phyloP scores from a whole-genome alignment of 2,113 vertebrate genomes.

The Carassius carassius region DNA sequence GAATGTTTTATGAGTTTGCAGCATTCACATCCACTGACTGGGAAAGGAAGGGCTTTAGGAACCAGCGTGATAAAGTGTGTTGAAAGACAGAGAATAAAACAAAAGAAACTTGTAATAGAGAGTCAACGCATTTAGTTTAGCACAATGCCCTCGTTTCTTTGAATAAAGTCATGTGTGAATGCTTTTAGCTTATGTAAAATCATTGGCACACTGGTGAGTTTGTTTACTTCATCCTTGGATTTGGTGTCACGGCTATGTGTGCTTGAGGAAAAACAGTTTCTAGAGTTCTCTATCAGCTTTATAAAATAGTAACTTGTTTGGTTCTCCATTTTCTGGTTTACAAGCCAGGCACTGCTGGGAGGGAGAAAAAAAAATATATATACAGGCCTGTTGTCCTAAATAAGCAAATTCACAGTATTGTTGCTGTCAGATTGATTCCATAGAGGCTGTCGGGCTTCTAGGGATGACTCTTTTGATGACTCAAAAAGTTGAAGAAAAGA shows the following conservation, averaged over 20 bases:
- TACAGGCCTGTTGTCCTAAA: slow-evolving; percentile 9
- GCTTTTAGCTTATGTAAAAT: slow-evolving; percentile 25
- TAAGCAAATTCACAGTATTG: slow-evolving; percentile 25
- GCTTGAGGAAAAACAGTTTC: background rate
- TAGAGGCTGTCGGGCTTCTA: background rate
- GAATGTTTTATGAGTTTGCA: slow-evolving; percentile 78
- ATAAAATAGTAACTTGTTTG: background rate
- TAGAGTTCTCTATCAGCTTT: background rate
- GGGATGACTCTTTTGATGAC: slow-evolving; percentile 4
- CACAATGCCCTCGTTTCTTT: background rate
- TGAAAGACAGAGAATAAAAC: slow-evolving; percentile 47
- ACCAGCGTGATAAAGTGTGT: slow-evolving; percentile 46
- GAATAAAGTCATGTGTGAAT: background rate
- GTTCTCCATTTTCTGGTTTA: background rate
- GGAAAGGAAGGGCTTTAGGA: slow-evolving; percentile 55
- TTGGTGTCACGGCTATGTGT: background rate
- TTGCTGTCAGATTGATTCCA: slow-evolving; percentile 2
- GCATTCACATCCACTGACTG: slow-evolving; percentile 51
- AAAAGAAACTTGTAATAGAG: slow-evolving; percentile 28
- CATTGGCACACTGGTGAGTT: background rate
- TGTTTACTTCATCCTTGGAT: slow-evolving; percentile 3
- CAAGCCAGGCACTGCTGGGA: background rate
- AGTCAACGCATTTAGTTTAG: background rate
- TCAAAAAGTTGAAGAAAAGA: slow-evolving; percentile 7
- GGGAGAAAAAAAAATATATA: background rate